Evolutionary conservation across 2,113 vertebrate species (phyloP).

Genomic region (Puntigrus tetrazona): DNA sequence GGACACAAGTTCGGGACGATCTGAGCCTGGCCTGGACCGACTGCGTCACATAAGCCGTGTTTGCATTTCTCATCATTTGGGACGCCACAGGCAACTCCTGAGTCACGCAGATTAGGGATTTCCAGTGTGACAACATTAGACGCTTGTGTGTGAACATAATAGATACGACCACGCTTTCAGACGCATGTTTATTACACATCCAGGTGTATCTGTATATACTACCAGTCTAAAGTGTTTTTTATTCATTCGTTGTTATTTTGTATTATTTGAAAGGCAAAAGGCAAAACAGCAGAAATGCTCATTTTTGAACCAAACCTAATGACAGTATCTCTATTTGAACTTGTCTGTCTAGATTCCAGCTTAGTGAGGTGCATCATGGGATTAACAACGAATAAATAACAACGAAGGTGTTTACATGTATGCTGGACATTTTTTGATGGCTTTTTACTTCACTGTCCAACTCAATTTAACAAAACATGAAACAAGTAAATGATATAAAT

Average conservation of each 20-base stretch:
- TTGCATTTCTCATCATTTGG: neutral
- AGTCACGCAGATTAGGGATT: neutral
- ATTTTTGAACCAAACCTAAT: neutral
- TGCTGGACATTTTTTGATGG: neutral
- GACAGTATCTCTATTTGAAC: neutral
- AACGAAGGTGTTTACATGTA: too few species aligned
- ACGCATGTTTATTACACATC: neutral
- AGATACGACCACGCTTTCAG: neutral
- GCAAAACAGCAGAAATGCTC: neutral
- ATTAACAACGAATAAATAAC: too few species aligned
- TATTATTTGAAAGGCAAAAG: neutral
- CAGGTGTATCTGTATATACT: neutral
- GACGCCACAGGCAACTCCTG: neutral
- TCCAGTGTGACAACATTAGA: neutral
- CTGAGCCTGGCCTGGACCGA: neutral
- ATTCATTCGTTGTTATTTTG: neutral
- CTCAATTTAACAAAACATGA: neutral
- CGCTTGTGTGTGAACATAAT: neutral
- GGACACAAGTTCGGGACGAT: conserved; percentile 5
- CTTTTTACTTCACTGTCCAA: neutral
- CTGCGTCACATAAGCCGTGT: neutral
- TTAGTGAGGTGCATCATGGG: neutral
- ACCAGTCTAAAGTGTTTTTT: neutral
- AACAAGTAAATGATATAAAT: neutral
- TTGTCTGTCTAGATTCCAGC: neutral